These are phyloP conservation scores for Eulemur macaco DNA, from an alignment of 2,113 vertebrate genomes.

Conservation along the genomic window DNA sequence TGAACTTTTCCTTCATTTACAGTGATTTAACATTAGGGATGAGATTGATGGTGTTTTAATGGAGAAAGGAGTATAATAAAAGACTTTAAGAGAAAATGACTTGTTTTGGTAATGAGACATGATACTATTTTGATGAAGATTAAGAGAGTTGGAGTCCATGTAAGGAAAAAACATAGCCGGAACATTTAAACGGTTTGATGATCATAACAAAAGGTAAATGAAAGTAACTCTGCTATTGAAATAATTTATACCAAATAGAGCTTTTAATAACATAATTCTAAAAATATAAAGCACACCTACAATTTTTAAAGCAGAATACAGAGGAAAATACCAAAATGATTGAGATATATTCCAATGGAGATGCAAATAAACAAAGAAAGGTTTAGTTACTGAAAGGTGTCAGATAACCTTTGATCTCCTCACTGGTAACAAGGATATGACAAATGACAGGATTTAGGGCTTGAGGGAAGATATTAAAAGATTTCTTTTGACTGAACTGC, in stretches of 20 bases:
- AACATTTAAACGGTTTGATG: neutral
- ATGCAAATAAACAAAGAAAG: neutral
- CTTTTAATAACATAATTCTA: neutral
- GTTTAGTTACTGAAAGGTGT: neutral
- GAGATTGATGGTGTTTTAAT: conserved; percentile 54
- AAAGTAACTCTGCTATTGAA: neutral
- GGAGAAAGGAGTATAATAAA: conserved; percentile 36
- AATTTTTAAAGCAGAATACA: neutral
- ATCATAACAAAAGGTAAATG: neutral
- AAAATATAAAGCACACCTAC: neutral
- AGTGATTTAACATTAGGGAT: neutral
- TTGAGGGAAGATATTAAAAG: neutral
- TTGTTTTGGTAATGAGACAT: conserved; percentile 57
- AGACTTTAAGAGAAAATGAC: conserved; percentile 34
- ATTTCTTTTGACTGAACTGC: neutral
- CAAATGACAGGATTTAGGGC: neutral
- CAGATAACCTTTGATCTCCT: neutral
- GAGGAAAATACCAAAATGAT: neutral
- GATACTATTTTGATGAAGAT: conserved; percentile 60
- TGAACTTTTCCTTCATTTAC: conserved; percentile 36
- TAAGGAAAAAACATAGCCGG: neutral
- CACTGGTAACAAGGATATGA: neutral
- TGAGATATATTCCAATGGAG: neutral
- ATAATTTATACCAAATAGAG: neutral
- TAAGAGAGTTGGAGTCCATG: neutral